phyloP scores from a whole-genome alignment of 2,797 vertebrate species.

The Alca torda region DNA sequence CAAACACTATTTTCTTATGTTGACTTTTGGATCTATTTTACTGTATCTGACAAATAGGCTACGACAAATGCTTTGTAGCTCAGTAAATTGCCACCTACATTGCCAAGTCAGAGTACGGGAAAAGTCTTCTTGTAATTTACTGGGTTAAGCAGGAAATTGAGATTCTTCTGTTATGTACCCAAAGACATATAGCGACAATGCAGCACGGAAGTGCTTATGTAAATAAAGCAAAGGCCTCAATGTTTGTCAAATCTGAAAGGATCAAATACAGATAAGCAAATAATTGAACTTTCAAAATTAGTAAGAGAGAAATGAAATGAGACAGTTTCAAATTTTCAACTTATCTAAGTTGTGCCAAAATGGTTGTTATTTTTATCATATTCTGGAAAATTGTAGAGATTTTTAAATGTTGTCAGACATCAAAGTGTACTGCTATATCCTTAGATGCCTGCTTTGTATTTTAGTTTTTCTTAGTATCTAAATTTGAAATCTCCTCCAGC shows the following conservation, averaged over 20 bases:
- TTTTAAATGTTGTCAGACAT: neutral
- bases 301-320: neutral
- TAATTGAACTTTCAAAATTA: neutral
- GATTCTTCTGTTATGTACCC: neutral
- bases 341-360: neutral
- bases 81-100: neutral
- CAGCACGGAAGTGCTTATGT: neutral
- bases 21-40: neutral
- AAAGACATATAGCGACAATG: neutral
- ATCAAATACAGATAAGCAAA: neutral
- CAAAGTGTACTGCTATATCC: neutral
- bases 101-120: neutral
- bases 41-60: neutral
- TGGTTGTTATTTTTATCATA: neutral
- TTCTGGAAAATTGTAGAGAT: neutral
- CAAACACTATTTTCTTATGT: neutral
- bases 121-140: neutral
- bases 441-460: neutral
- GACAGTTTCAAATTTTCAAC: neutral
- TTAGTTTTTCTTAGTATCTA: neutral
- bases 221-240: neutral
- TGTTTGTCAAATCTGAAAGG: neutral
- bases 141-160: neutral
- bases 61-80: neutral
- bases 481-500: neutral